Base-by-base conservation (phyloP, 2,797 vertebrate species). In the Poecile montanus region DNA sequence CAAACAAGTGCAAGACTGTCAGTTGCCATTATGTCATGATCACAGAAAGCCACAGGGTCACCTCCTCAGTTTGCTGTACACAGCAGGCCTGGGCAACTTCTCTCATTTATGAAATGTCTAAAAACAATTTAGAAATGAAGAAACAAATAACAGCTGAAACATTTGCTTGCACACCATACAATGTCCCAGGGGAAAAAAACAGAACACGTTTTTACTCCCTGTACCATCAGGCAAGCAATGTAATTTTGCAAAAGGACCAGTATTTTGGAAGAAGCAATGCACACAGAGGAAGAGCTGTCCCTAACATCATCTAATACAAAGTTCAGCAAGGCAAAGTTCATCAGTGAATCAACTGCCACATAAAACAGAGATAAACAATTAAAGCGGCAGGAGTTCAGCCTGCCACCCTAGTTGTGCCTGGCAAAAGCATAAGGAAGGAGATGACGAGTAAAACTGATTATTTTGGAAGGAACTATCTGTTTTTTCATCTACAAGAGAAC, bases 281-380 rank as follows among this genome's bases (percentile, higher is more conserved):
- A 62, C 26, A 40, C 0, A 3, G 13, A 16, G 16, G n/a, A 44
- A 78, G 44, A 86, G 66, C 20, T 78, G 61, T 17, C 70, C 57
- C 54, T 36, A 85, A 48, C 20, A 62, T 36, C 66, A 45, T 42
- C 23, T n/a, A 78, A 91, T 40, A 83, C 92, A 82, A 94, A 96
- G 93, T 81, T 88, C 88, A 93, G 32, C 40, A 66, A 86, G 79
- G 44, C 85, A 94, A 93, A 93, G 91, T 81, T 94, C 73, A 92
- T 60, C 83, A 44, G 36, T 32, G 70, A 95, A 92, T 63, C 38
- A 92, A 95, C 53, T 81, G 70, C 76, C 70, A 90, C 40, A 73
- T 38, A 81, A 78, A 88, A 53, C 15, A 68, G n/a, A 88, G 62
- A 91, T 68, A 91, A 91, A 89, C 84, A 63, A 93, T 75, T 65